Conservation (phyloP, 2,888 invertebrate genomes). For the Agonum fuliginosum region DNA sequence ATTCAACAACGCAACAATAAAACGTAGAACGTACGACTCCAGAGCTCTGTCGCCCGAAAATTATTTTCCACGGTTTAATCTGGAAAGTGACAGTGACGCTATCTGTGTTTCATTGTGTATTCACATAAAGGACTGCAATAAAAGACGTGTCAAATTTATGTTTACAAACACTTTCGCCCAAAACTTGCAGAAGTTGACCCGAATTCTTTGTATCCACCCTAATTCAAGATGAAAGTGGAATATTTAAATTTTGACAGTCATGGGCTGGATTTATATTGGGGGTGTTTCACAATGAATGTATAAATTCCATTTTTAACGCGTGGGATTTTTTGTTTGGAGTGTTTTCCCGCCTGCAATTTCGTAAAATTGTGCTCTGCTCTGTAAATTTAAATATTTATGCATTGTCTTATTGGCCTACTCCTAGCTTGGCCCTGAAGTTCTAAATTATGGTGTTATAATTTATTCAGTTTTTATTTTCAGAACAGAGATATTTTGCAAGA, state of each 20-base stretch:
- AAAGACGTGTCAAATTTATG: constrained; percentile 57
- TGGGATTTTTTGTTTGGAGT: constrained; percentile 2
- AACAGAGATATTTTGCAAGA: constrained; percentile 8
- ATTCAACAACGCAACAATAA: constrained; percentile 11
- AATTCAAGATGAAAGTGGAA: constrained; percentile 45
- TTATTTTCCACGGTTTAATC: constrained; percentile 39
- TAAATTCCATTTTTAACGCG: constrained; percentile 31
- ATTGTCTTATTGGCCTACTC: constrained; percentile 34
- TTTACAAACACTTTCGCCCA: constrained; percentile 46
- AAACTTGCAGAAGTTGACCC: constrained; percentile 47
- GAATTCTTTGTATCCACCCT: constrained; percentile 43
- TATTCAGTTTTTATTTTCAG: constrained; percentile 37
- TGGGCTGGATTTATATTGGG: constrained; percentile 51
- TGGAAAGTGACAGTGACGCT: constrained; percentile 23
- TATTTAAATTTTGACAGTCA: constrained; percentile 58
- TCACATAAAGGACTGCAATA: constrained; percentile 48
- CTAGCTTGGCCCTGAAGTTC: neutral
- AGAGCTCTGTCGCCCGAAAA: neutral
- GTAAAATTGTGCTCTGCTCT: constrained; percentile 28
- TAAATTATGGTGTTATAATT: constrained; percentile 38
- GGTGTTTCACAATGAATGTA: constrained; percentile 44
- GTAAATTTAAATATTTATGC: constrained; percentile 46
- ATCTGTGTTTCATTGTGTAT: constrained; percentile 43
- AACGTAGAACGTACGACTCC: too few relatives aligned
- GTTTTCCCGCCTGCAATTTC: neutral